Percentiles rank a stretch among this genome's conserved stretches.
These are phyloP conservation scores for Emydoidea blandingii DNA, from an alignment of 2,797 vertebrate species.

Conservation along the genomic window DNA sequence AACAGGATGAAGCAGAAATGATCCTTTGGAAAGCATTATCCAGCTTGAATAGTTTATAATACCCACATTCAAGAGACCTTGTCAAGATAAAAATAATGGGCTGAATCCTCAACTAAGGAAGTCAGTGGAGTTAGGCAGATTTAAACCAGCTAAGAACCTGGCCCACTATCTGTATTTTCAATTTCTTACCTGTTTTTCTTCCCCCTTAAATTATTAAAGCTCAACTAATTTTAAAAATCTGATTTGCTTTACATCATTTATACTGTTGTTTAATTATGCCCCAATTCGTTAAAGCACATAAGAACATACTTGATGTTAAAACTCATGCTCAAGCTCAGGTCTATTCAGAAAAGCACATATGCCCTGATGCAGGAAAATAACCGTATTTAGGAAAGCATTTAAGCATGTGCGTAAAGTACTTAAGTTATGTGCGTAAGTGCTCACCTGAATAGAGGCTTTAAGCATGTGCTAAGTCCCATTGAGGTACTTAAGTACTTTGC, in stretches of 20 bases:
- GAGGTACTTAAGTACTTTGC: background rate
- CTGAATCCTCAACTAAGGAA: background rate
- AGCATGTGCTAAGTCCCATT: slow-evolving; percentile 27
- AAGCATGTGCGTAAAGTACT: background rate
- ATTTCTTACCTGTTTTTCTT: background rate
- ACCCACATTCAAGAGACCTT: background rate
- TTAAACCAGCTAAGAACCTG: background rate
- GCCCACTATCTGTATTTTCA: accelerated
- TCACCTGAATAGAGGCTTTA: slow-evolving; percentile 42
- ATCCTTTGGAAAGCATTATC: background rate
- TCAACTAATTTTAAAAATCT: background rate
- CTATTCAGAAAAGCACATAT: background rate
- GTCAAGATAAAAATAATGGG: background rate
- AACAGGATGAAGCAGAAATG: background rate
- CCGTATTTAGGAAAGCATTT: slow-evolving; percentile 22
- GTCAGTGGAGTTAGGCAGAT: background rate
- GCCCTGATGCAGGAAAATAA: background rate
- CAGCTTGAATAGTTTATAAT: accelerated
- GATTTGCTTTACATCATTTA: background rate
- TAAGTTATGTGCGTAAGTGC: background rate
- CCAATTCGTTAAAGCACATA: background rate
- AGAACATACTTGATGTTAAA: background rate
- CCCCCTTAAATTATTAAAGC: background rate
- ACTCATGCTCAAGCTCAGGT: background rate
- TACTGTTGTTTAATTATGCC: accelerated